phyloP scores from a whole-genome alignment of 2,113 vertebrate species.

The Eptesicus fuscus region DNA sequence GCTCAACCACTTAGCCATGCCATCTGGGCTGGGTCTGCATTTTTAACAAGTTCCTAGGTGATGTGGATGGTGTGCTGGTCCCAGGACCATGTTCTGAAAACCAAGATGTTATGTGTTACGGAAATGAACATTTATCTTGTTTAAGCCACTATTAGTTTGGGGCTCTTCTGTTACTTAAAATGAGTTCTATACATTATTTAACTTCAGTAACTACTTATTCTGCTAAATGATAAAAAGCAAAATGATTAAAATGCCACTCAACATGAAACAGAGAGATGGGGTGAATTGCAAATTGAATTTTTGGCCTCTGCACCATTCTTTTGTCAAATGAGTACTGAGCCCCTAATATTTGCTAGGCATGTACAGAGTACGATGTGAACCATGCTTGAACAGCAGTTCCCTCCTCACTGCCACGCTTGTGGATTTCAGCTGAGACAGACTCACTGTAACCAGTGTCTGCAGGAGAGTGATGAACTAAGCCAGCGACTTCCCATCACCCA shows the following conservation, averaged over 20 bases:
- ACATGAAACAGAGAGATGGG: background rate
- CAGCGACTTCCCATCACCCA: background rate
- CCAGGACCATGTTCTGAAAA: background rate
- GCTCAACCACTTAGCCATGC: too few relatives aligned
- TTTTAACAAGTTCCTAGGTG: background rate
- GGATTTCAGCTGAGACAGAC: background rate
- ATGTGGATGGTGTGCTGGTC: background rate
- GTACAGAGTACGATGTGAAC: background rate
- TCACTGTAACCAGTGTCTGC: background rate
- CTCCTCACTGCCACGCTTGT: fast-evolving
- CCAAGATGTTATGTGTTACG: background rate
- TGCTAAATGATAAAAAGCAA: background rate
- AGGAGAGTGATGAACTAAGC: background rate
- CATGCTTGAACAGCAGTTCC: background rate
- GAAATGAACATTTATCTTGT: background rate
- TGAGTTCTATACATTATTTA: background rate
- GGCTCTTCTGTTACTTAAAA: background rate
- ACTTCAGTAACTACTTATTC: background rate
- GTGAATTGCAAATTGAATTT: background rate
- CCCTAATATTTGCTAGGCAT: background rate
- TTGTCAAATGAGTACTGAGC: background rate
- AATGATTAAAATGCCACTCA: background rate
- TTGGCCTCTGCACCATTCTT: background rate
- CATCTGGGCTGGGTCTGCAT: background rate
- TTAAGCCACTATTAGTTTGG: background rate